Conservation (phyloP, 2,797 vertebrate genomes). For the Hapalemur alaotrensis region DNA sequence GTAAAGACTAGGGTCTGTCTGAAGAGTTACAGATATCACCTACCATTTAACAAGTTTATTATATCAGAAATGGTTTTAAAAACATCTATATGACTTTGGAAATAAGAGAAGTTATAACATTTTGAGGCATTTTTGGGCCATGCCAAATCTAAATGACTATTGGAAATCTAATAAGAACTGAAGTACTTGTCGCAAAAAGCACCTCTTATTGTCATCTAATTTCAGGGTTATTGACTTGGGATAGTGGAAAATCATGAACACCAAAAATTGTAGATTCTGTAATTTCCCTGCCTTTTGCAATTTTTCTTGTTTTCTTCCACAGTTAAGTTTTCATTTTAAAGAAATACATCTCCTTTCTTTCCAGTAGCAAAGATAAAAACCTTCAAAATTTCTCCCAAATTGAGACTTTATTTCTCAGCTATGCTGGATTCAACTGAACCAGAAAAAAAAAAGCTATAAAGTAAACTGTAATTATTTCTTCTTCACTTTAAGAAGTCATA, state of each 20-base stretch:
- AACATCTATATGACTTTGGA: constrained; percentile 56
- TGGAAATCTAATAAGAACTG: constrained; percentile 82
- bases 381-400: constrained; percentile 50
- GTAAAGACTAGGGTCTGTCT: not conserved
- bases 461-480: constrained; percentile 44
- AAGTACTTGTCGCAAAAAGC: constrained; percentile 79
- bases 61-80: constrained; percentile 65
- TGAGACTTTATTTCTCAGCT: constrained; percentile 26
- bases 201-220: constrained; percentile 82
- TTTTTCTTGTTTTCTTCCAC: constrained; percentile 80
- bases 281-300: constrained; percentile 78
- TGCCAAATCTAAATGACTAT: constrained; percentile 78
- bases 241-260: constrained; percentile 80
- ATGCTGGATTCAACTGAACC: constrained; percentile 6
- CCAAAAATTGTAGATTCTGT: constrained; percentile 81
- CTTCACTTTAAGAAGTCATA: constrained; percentile 1
- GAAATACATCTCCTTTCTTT: constrained; percentile 60
- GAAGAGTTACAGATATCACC: constrained; percentile 32
- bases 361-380: constrained; percentile 68
- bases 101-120: constrained; percentile 51
- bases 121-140: constrained; percentile 74
- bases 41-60: constrained; percentile 41
- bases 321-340: constrained; percentile 76
- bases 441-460: not conserved
- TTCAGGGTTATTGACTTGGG: constrained; percentile 80